Evolutionary conservation across 1,140 invertebrate genomes (phyloP).

Genomic region (Drosophila grimshawi): DNA sequence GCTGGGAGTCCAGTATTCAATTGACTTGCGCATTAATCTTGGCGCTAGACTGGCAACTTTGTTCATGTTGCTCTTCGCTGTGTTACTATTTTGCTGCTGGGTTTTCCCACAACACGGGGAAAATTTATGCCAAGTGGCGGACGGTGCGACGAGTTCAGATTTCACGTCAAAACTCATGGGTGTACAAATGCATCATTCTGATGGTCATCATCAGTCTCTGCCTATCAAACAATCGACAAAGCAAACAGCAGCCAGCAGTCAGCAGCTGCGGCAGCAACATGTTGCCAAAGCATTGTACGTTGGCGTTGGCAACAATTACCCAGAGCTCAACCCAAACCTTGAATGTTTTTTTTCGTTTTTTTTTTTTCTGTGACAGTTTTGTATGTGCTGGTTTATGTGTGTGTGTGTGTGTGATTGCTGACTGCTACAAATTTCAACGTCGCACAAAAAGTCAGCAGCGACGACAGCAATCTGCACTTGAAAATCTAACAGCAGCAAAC

Average conservation of each 20-base stretch:
- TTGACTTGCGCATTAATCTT: conserved; percentile 77
- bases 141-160: conserved; percentile 70
- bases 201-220: conserved; percentile 83
- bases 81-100: conserved; percentile 1
- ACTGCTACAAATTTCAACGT: conserved; percentile 82
- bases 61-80: conserved; percentile 4
- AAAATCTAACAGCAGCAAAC: conserved; percentile 67
- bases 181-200: conserved; percentile 84
- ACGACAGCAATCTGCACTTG: conserved; percentile 71
- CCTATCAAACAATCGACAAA: conserved; percentile 74
- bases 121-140: conserved; percentile 68
- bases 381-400: conserved; percentile 5
- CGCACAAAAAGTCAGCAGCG: conserved; percentile 56
- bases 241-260: conserved; percentile 61
- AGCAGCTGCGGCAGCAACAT: conserved; percentile 45
- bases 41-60: conserved; percentile 32
- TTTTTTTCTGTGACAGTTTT: conserved; percentile 40
- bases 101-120: conserved; percentile 34
- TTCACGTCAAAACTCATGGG: conserved; percentile 83
- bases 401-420: conserved; percentile 54
- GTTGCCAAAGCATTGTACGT: conserved; percentile 49
- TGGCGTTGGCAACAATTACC: conserved; percentile 64
- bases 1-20: conserved; percentile 48
- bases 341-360: conserved; percentile 10
- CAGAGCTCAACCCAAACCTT: conserved; percentile 19